Conservation (phyloP, 1,140 invertebrate genomes). For the Tetramorium simillimum region DNA sequence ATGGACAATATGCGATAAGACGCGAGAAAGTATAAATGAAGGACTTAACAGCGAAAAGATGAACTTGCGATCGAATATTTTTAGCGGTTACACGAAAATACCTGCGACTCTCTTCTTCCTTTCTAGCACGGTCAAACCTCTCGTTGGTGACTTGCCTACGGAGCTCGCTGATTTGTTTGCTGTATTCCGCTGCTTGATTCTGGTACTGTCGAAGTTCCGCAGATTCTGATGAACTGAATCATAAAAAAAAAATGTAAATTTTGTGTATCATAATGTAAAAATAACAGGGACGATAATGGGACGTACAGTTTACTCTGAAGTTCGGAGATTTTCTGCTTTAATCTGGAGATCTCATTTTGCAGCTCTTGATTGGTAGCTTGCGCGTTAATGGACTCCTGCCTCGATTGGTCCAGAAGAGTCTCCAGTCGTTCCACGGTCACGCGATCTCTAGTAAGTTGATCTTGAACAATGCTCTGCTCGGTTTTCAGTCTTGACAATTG, state of each 20-base stretch:
- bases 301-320: conserved; percentile 86
- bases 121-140: conserved; percentile 83
- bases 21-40: neutral
- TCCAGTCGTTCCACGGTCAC: conserved; percentile 84
- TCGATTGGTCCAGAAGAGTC: conserved; percentile 83
- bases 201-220: conserved; percentile 86
- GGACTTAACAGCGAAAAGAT: neutral
- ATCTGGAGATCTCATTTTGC: conserved; percentile 83
- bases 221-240: conserved; percentile 82
- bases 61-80: neutral
- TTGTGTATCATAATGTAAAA: neutral
- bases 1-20: neutral
- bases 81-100: conserved; percentile 50
- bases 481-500: conserved; percentile 81
- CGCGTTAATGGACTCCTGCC: conserved; percentile 85
- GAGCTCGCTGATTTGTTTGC: conserved; percentile 85
- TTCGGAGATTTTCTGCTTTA: conserved; percentile 83
- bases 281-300: neutral
- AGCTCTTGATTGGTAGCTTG: conserved; percentile 85
- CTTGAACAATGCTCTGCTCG: conserved; percentile 82
- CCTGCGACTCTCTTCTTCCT: conserved; percentile 81
- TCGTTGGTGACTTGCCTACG: conserved; percentile 86
- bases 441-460: conserved; percentile 84
- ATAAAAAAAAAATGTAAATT: neutral
- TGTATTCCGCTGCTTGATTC: conserved; percentile 86